Conservation (phyloP, 2,113 vertebrate species). For the Notechis scutatus region DNA sequence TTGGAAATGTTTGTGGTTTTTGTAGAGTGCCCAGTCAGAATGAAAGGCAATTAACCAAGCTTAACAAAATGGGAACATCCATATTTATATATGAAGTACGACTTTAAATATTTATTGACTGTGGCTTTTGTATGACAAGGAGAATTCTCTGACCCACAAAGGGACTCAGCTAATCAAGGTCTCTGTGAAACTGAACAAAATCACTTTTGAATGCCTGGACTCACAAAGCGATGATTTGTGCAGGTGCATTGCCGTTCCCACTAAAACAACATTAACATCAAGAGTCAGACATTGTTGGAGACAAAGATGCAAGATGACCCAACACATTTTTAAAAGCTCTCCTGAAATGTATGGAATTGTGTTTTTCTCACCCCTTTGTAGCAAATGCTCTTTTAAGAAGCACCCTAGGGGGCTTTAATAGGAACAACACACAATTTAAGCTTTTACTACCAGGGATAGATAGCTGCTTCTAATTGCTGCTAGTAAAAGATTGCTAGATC, state of each 20-base stretch:
- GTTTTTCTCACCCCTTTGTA: constrained; percentile 15
- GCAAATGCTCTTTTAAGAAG: constrained; percentile 21
- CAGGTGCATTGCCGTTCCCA: neutral
- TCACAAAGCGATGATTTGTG: constrained; percentile 31
- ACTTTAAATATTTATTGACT: constrained; percentile 30
- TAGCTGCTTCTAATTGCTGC: constrained; percentile 27
- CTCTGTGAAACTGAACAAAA: constrained; percentile 29
- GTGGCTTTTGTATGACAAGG: constrained; percentile 1
- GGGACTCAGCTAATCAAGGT: constrained; percentile 33
- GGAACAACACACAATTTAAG: constrained; percentile 11
- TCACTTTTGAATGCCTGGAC: constrained; percentile 19
- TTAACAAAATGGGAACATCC: constrained; percentile 15
- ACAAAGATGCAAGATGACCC: neutral
- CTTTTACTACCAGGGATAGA: constrained; percentile 22
- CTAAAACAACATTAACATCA: neutral
- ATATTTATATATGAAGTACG: constrained; percentile 45
- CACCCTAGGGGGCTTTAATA: neutral
- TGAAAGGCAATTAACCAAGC: constrained; percentile 34
- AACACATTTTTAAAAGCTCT: neutral
- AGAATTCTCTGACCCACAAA: constrained; percentile 20
- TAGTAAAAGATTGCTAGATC: constrained; percentile 6
- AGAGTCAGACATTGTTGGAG: neutral
- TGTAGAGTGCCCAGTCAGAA: constrained; percentile 21
- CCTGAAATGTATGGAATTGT: neutral
- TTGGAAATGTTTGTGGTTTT: constrained; percentile 21